Base-by-base conservation (phyloP, 2,888 invertebrate genomes). In the Girardia tigrina region DNA sequence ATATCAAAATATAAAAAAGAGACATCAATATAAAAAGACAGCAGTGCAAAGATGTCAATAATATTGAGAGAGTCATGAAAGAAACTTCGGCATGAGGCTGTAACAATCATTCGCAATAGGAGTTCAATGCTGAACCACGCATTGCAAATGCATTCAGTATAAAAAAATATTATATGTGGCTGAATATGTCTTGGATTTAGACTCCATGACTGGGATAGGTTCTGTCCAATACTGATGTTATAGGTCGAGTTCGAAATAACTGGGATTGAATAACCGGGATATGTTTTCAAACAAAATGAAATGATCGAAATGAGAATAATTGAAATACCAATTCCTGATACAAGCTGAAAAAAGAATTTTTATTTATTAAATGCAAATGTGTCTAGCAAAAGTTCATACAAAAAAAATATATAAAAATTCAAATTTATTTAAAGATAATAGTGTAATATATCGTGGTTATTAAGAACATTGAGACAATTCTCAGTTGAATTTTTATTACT, bases 41-140 rank as follows among this genome's bases (percentile, higher is more conserved):
- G 16, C 0, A 78, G 56, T 12, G 77, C 77, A 12, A 77, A 23
- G 8, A 78, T 27, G 85, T 95, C 94, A 83, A 95, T 94, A 78
- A 93, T 89, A 84, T 94, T 94, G 77, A 94, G 91, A 75, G 92
- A 91, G 0, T 92, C 91, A 82, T 89, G 89, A 77, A 91, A 88
- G 84, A 94, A 94, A 80, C 90, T 90, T 84, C 91, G 88, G 80
- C 90, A 90, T 84, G 90, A 90, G 27, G 93, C 92, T 74, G 91
- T 90, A 83, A 94, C 93, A 83, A 92, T 88, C 82, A 91, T 89
- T 79, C 93, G 88, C 77, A 92, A 89, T 75, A 90, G 87, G 78
- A 95, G 88, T 83, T 95, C 94, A 80, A 94, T 89, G 0, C 93
- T 92, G 86, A 95, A 94, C 94, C 94, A 95, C 36, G 91, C 83